phyloP scores from a whole-genome alignment of 2,113 vertebrate species.

The Pseudorectes ferrugineus region DNA sequence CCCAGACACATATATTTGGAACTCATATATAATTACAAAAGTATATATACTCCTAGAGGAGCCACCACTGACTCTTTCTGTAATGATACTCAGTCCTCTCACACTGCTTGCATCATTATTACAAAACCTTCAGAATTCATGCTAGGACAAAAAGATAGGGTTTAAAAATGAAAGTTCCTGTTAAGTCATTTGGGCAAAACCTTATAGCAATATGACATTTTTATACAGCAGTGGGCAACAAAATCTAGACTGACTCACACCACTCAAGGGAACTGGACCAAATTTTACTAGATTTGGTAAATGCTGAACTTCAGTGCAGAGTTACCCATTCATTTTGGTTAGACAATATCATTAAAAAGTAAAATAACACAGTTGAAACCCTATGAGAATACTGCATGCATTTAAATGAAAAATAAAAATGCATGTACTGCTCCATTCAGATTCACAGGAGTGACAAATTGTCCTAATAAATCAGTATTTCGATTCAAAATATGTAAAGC shows the following conservation, averaged over 20 bases:
- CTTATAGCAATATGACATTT: background rate
- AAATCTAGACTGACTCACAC: background rate
- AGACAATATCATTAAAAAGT: background rate
- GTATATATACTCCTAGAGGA: background rate
- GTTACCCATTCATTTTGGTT: background rate
- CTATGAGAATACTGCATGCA: background rate
- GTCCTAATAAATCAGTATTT: slow-evolving; percentile 45
- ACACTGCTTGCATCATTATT: background rate
- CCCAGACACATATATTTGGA: background rate
- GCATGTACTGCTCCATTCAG: background rate
- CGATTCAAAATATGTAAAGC: background rate
- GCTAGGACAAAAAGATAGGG: background rate
- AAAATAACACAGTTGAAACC: background rate
- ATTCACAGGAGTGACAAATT: slow-evolving; percentile 28
- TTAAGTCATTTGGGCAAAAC: background rate
- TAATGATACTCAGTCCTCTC: background rate
- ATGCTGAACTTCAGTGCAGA: background rate
- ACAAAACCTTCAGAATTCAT: background rate
- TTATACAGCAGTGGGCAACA: background rate
- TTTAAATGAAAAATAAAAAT: slow-evolving; percentile 29
- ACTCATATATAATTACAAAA: background rate
- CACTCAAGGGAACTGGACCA: background rate
- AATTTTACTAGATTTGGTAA: background rate
- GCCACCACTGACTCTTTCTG: background rate
- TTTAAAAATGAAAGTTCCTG: background rate